Evolutionary conservation across 2,113 vertebrate genomes (phyloP), one percentile per base, ranked within the genome.

Genomic region (Stomatorhinus ivindoensis): DNA sequence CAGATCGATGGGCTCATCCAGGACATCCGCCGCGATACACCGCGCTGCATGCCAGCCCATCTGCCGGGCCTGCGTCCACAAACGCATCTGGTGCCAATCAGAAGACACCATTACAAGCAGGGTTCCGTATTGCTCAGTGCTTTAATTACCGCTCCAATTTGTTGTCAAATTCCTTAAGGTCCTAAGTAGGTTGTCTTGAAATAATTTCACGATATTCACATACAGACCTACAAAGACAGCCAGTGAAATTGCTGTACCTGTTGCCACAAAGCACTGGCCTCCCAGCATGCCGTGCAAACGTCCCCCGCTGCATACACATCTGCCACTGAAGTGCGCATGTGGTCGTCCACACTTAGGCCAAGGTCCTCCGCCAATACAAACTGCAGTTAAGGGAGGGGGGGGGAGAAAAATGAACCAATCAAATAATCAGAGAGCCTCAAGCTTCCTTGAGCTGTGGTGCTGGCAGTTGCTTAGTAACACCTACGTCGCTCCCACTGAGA

Each of bases 11-110:
- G 94, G 27, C 42, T 98, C 95, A 2, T 95, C 96, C 15, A 89
- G 90, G 39, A 90, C 21, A 0, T 96, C 95, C 0, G 98, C 97
- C 0, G 95, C 95, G 93, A 99, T 97, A 92, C 97, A 99, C 89
- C 97, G 97, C 0, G 96, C 98, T 0, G 98, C 97, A 0, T 97
- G 96, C 95, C 97, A 99, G 44, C 98, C 98, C 98, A 99, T 99
- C 95, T 99, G 98, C 90, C 98, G 96, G 0, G 98, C 98, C 51
- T 99, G 98, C 1, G 97, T 99, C 98, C 98, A 99, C 88, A 99
- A 93, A 55, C 98, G 97, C 98, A 99, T 99, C 98, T 99, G 88
- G 90, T 80, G 46, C 91, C 91, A 90, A 53, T 73, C 4, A 42
- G 21, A 55, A n/a, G 44, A 11, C 39, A 69, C 13, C 27, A 89